These are phyloP conservation scores for Saturnia japonica DNA, from an alignment of 2,888 invertebrate genomes.

Conservation along the genomic window DNA sequence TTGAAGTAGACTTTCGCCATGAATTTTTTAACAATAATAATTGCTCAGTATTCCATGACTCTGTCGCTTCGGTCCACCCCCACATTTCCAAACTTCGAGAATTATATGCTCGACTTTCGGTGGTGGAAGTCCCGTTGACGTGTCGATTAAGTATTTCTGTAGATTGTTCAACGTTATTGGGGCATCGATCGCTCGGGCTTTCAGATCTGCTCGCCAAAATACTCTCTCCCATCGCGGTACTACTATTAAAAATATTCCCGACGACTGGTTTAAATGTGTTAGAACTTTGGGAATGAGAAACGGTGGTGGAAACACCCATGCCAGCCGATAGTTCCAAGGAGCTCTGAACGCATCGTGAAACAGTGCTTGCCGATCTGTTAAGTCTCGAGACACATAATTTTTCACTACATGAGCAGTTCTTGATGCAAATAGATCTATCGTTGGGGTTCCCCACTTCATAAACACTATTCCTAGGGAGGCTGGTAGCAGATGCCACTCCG, in stretches of 20 bases:
- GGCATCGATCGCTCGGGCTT: slow-evolving; percentile 30
- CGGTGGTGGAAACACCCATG: slow-evolving; percentile 29
- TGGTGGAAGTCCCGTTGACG: no score
- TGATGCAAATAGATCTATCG: slow-evolving; percentile 33
- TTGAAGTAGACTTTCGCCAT: no score
- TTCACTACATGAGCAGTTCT: slow-evolving; percentile 18
- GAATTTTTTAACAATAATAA: no score
- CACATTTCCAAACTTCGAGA: no score
- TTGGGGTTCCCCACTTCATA: slow-evolving; percentile 31
- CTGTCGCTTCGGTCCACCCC: no score
- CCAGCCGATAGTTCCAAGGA: slow-evolving; percentile 26
- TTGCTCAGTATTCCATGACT: no score
- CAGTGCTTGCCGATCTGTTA: slow-evolving; percentile 17
- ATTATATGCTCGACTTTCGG: no score
- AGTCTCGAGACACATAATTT: slow-evolving; percentile 18
- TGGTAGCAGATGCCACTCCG: no score
- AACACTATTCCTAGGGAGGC: slow-evolving; percentile 28
- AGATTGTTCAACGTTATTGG: slow-evolving; percentile 26
- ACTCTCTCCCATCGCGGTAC: no score
- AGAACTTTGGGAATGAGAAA: neutral
- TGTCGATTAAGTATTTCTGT: no score
- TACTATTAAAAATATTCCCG: slow-evolving; percentile 20
- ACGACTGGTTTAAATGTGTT: neutral
- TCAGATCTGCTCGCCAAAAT: slow-evolving; percentile 41
- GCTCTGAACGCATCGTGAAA: slow-evolving; percentile 17